Conservation (phyloP, 2,797 vertebrate species). For the Acanthis flammea region DNA sequence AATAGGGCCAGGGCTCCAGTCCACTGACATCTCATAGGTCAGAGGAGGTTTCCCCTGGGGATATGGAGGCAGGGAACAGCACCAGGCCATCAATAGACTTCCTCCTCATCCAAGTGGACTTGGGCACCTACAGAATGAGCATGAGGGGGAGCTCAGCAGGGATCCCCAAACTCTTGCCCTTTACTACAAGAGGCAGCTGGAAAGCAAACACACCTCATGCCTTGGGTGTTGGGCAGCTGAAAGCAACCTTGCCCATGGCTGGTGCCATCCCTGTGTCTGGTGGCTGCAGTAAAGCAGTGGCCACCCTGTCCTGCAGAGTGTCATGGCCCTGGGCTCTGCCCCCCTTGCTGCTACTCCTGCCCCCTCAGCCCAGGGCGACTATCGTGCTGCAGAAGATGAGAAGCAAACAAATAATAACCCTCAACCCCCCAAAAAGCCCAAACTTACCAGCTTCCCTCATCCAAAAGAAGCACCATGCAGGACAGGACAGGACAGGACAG, state of each 20-base stretch:
- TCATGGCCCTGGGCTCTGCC: background rate
- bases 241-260: background rate
- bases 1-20: background rate
- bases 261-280: background rate
- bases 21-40: background rate
- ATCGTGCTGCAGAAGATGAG: slow-evolving; percentile 61
- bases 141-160: background rate
- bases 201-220: background rate
- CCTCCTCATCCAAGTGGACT: background rate
- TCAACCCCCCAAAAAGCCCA: background rate
- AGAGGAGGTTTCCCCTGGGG: background rate
- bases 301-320: background rate
- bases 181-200: background rate
- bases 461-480: slow-evolving; percentile 60
- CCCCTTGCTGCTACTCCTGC: background rate
- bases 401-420: slow-evolving; percentile 34
- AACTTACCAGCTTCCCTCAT: slow-evolving; percentile 67
- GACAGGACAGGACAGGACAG: background rate
- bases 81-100: background rate
- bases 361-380: background rate
- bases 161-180: background rate
- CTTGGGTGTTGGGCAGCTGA: background rate
- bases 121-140: background rate
- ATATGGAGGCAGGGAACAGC: background rate
- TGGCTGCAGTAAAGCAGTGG: background rate